Evolutionary conservation across 2,113 vertebrate genomes (phyloP), one percentile per base, ranked within the genome.

Genomic region (Hepsetus odoe): DNA sequence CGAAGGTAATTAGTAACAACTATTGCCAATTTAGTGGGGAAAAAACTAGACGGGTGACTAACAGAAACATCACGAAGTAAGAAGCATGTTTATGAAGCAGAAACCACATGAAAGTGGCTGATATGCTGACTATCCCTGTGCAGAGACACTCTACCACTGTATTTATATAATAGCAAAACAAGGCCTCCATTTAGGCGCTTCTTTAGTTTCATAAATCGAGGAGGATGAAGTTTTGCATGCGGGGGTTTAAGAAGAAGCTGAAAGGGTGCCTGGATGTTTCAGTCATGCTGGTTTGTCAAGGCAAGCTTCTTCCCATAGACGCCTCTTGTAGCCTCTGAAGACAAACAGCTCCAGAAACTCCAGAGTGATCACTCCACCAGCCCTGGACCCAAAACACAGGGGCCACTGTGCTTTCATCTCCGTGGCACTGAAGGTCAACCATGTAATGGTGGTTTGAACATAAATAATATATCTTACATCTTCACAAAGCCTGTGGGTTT

Each of bases 391-490:
- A 82, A 79, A 84, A 79, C 74, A 82, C 56, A 71, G 81, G 68
- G 28, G 13, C 71, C 83, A 64, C 65, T 65, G 64, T 72, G 66
- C 85, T 88, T 84, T 88, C 77, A 88, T 88, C 82, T 80, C 49
- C n/a, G 38, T 42, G 62, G 30, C 72, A 70, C 18, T 55, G 49
- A 80, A 81, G 82, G 80, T 83, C 85, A 88, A 82, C 80, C 80
- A 70, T 65, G 80, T 82, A 74, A 76, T 35, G 70, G 71, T 53
- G 83, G 75, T 69, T 83, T 75, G 44, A 83, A 68, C 80, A 86
- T 87, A 82, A 83, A 85, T 83, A 83, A 86, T 86, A 72, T 70
- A 84, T 82, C 75, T 40, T 74, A 81, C 51, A 72, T 80, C 79
- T 82, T 79, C 74, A 80, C 74, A 83, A 82, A 80, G 38, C 76